Conservation (phyloP, 1,140 invertebrate species). For the Drosophila prosaltans region DNA sequence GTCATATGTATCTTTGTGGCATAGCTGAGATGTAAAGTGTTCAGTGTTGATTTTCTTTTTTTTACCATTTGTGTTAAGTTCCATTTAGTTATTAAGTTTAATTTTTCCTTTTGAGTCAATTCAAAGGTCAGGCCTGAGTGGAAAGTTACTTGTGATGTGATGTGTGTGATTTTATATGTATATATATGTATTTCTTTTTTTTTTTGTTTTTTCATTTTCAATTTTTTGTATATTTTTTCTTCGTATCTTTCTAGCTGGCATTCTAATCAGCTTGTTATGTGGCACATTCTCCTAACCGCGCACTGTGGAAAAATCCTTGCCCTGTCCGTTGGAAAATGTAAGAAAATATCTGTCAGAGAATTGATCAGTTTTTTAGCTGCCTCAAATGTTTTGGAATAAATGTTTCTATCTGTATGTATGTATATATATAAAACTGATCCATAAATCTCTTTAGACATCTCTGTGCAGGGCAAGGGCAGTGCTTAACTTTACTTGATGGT, state of each 20-base stretch:
- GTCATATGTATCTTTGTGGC: slow-evolving; percentile 72
- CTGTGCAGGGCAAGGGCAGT: not conserved
- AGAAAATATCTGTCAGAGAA: not conserved
- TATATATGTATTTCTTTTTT: slow-evolving; percentile 21
- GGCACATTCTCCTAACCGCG: slow-evolving; percentile 54
- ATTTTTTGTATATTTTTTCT: slow-evolving; percentile 24
- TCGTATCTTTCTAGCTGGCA: slow-evolving; percentile 19
- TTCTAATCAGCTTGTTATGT: slow-evolving; percentile 38
- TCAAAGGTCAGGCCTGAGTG: slow-evolving; percentile 70
- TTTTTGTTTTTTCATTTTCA: slow-evolving; percentile 9
- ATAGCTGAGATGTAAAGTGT: slow-evolving; percentile 53
- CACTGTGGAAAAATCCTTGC: slow-evolving; percentile 24
- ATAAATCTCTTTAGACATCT: not conserved
- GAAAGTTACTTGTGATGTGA: slow-evolving; percentile 30
- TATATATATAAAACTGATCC: not conserved
- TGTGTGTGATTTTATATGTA: slow-evolving; percentile 17
- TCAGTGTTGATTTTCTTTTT: slow-evolving; percentile 41
- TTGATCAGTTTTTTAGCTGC: slow-evolving; percentile 1
- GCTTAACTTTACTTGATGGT: slow-evolving; percentile 6
- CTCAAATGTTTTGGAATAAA: not conserved
- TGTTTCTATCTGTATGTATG: not conserved
- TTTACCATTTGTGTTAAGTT: slow-evolving; percentile 14
- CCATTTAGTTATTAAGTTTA: slow-evolving; percentile 36
- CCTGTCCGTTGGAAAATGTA: not conserved
- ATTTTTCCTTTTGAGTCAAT: slow-evolving; percentile 60